These are phyloP conservation scores for Psilopsiagon aurifrons DNA, from an alignment of 2,113 vertebrate species.

Conservation along the genomic window DNA sequence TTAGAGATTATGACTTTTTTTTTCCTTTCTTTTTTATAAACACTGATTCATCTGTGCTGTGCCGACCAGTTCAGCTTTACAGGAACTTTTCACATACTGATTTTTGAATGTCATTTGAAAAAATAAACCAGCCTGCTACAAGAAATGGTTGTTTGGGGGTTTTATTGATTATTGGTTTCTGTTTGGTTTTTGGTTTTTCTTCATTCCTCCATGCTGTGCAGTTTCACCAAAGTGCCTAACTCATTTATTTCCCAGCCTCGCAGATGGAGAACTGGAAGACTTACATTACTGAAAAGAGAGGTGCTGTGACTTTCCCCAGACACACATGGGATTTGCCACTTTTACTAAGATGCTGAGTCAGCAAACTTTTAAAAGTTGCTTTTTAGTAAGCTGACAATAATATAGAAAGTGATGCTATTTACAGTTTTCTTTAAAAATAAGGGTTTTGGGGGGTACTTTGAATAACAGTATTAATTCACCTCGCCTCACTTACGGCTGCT, in stretches of 20 bases:
- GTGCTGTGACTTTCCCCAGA: neutral
- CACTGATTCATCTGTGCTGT: neutral
- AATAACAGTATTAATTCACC: neutral
- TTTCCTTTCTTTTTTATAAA: neutral
- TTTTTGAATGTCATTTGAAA: neutral
- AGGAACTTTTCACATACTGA: neutral
- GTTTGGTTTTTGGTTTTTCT: neutral
- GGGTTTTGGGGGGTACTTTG: neutral
- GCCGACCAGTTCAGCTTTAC: neutral
- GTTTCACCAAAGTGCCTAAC: neutral
- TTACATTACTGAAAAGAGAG: neutral
- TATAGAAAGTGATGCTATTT: neutral
- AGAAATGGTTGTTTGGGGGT: neutral
- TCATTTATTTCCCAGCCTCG: neutral
- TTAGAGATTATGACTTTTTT: neutral
- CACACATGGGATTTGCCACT: neutral
- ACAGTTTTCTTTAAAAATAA: neutral
- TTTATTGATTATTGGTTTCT: neutral
- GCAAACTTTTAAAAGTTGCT: neutral
- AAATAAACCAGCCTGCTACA: neutral
- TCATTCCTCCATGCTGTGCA: neutral
- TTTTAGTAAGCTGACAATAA: neutral
- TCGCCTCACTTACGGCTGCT: neutral
- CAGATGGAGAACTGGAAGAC: neutral
- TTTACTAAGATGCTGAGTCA: neutral